Conservation (phyloP, 2,797 vertebrate species). For the Bradypodion ventrale region DNA sequence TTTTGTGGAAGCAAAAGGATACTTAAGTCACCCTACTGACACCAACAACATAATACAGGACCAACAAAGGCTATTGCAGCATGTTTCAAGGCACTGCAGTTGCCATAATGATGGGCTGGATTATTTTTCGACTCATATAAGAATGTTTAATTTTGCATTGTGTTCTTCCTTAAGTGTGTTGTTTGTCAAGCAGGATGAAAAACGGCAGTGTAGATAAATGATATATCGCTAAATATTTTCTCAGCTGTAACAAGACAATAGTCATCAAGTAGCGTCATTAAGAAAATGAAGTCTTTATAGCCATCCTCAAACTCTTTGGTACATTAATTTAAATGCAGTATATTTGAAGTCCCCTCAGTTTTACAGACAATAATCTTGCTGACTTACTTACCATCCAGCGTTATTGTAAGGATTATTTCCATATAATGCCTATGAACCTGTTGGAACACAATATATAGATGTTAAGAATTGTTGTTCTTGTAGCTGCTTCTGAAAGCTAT, state of each 20-base stretch:
- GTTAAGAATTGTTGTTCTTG: neutral
- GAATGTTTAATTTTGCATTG: neutral
- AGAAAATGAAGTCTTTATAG: neutral
- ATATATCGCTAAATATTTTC: neutral
- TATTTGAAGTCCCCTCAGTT: neutral
- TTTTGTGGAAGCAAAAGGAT: neutral
- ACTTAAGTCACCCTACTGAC: neutral
- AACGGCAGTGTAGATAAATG: neutral
- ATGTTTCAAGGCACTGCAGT: neutral
- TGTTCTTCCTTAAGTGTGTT: neutral
- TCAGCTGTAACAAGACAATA: neutral
- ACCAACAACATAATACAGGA: neutral
- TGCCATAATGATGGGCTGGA: neutral
- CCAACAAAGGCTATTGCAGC: neutral
- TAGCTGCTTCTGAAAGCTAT: neutral
- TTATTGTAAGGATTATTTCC: neutral
- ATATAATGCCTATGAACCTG: neutral
- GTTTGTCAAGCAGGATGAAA: neutral
- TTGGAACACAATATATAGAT: neutral
- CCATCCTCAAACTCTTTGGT: neutral
- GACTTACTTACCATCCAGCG: neutral
- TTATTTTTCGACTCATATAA: neutral
- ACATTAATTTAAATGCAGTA: conserved; percentile 3
- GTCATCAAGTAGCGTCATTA: neutral
- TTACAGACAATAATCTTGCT: neutral